These are phyloP conservation scores for Paraescarpia echinospica DNA, from an alignment of 1,140 invertebrate species.

Conservation along the genomic window DNA sequence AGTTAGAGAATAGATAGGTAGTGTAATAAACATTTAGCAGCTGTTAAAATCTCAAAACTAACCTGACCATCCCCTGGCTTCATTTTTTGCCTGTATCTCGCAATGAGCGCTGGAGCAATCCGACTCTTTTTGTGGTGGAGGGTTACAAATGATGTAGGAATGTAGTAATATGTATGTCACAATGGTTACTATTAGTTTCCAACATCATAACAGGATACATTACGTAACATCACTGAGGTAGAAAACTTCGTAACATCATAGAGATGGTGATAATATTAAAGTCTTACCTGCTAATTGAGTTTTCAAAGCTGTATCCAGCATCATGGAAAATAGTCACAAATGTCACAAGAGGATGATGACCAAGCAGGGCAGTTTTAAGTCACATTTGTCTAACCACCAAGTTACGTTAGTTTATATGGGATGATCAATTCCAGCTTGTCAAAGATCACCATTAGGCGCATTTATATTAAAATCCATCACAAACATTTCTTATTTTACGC, in stretches of 20 bases:
- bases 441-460: not conserved
- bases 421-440: not conserved
- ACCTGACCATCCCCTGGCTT: no score
- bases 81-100: no score
- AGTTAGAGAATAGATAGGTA: no score
- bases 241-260: not conserved
- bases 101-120: no score
- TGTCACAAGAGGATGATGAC: not conserved
- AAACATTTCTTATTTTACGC: not conserved
- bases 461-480: not conserved
- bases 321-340: not conserved
- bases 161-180: not conserved
- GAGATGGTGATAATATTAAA: not conserved
- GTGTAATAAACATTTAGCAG: no score
- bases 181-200: not conserved
- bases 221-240: not conserved
- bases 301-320: not conserved
- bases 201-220: not conserved
- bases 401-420: not conserved
- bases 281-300: not conserved
- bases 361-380: not conserved
- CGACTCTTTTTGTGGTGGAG: no score
- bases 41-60: no score
- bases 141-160: no score
- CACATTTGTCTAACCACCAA: not conserved